Conservation (phyloP, 1,140 invertebrate species). For the Gerris buenoi region DNA sequence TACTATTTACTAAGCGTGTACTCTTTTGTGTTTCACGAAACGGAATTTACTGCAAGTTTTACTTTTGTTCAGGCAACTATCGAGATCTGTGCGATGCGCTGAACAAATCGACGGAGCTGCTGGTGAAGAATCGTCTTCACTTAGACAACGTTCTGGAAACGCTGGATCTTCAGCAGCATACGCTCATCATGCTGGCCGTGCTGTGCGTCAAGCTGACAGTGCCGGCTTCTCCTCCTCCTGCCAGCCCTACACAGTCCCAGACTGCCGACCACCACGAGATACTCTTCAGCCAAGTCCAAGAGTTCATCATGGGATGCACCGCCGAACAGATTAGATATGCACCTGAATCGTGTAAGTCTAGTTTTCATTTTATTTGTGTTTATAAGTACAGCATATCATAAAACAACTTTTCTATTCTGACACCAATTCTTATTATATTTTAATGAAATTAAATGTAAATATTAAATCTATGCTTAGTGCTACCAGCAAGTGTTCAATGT, state of each 20-base stretch:
- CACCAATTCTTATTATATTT: too few relatives aligned
- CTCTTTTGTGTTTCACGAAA: not conserved
- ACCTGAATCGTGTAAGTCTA: conserved; percentile 64
- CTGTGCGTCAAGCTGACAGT: conserved; percentile 48
- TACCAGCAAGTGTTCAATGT: too few relatives aligned
- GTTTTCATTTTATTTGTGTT: too few relatives aligned
- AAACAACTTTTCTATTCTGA: too few relatives aligned
- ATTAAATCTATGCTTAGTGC: too few relatives aligned
- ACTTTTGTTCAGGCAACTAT: conserved; percentile 54
- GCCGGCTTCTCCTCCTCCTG: conserved; percentile 7
- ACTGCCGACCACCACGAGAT: conserved; percentile 29
- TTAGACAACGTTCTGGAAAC: conserved; percentile 79
- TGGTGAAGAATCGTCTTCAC: conserved; percentile 67
- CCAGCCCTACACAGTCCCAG: conserved; percentile 8
- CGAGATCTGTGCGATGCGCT: conserved; percentile 64
- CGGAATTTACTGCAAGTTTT: not conserved
- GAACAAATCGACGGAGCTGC: conserved; percentile 57
- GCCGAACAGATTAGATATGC: conserved; percentile 73
- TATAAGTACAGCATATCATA: too few relatives aligned
- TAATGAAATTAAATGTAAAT: too few relatives aligned
- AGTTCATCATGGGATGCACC: conserved; percentile 72
- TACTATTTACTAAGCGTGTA: not conserved
- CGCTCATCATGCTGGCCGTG: conserved; percentile 71
- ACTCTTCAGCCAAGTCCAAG: conserved; percentile 51
- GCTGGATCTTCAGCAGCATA: conserved; percentile 75